Base-by-base conservation (phyloP, 2,888 invertebrate species). In the Conchocele bisecta region DNA sequence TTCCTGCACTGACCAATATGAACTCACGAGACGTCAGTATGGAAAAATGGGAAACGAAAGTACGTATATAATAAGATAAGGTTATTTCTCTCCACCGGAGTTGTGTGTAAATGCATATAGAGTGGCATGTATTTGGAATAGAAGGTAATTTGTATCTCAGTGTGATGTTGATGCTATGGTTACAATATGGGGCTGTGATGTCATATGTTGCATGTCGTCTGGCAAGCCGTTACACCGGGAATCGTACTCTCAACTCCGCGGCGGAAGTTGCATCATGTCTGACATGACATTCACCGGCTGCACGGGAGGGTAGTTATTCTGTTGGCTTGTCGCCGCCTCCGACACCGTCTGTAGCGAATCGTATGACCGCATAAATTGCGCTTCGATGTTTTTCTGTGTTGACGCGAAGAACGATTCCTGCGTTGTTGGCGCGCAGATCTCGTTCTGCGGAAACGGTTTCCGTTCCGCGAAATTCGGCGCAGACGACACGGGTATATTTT, bases 141-240 rank as follows among this genome's bases (percentile, higher is more conserved):
- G n/a, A n/a, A n/a, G n/a, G n/a, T n/a, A n/a, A 85, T 44, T 86
- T 88, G 50, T 88, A 88, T 22, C 86, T 85, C 2, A 88, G 70
- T 7, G 87, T 88, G 13, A 88, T 88, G 54, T 88, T 88, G n/a
- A 88, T 88, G 53, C 86, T 88, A 53, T 86, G 85, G 58, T 86
- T 88, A 68, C 86, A 84, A 35, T 75, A 75, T 39, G 75, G 80
- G 77, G 54, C 33, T 63, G 35, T 31, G 61, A 35, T 33, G 50
- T 41, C n/a, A n/a, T n/a, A n/a, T n/a, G n/a, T n/a, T n/a, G n/a
- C 3, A 31, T 15, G 17, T 51, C 51, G 11, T 51, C 51, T 51
- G 31, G 51, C 1, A n/a, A n/a, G 7, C 20, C 7, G 11, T 51
- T 51, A n/a, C 31, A 33, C 33, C 51, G 29, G 51, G 51, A 51